These are phyloP conservation scores for Antheraea pernyi DNA, from an alignment of 1,140 invertebrate species.

Conservation along the genomic window DNA sequence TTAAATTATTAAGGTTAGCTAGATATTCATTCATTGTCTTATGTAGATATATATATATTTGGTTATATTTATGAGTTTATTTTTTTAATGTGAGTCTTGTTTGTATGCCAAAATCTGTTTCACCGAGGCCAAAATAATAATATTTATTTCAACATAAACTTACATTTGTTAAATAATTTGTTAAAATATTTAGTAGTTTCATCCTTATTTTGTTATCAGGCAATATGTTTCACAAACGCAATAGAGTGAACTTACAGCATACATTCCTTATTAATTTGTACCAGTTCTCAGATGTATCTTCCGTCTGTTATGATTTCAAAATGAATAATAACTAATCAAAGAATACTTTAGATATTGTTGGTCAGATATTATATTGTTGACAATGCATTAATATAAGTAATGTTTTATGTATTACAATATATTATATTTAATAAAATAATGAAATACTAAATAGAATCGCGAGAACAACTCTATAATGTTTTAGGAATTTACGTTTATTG, in stretches of 20 bases:
- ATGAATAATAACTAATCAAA: constrained; percentile 28
- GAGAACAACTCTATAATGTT: background rate
- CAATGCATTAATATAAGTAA: constrained; percentile 25
- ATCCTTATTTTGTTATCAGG: background rate
- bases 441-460: background rate
- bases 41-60: constrained; percentile 45
- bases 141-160: constrained; percentile 31
- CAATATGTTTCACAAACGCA: background rate
- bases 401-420: constrained; percentile 5
- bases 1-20: constrained; percentile 48
- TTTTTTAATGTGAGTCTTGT: constrained; percentile 38
- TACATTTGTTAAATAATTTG: constrained; percentile 11
- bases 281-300: background rate
- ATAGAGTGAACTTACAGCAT: constrained; percentile 6
- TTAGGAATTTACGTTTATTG: background rate
- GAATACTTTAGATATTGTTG: constrained; percentile 38
- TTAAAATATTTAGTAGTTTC: constrained; percentile 3
- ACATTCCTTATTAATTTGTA: constrained; percentile 15
- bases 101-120: constrained; percentile 50
- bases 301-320: constrained; percentile 12
- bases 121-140: constrained; percentile 43
- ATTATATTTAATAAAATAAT: background rate
- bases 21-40: constrained; percentile 46
- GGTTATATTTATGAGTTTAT: constrained; percentile 43
- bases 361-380: constrained; percentile 33